Percentiles rank a stretch among this genome's conserved stretches.
phyloP scores from a whole-genome alignment of 2,797 vertebrate species.

The Phrynocephalus guinanensis region DNA sequence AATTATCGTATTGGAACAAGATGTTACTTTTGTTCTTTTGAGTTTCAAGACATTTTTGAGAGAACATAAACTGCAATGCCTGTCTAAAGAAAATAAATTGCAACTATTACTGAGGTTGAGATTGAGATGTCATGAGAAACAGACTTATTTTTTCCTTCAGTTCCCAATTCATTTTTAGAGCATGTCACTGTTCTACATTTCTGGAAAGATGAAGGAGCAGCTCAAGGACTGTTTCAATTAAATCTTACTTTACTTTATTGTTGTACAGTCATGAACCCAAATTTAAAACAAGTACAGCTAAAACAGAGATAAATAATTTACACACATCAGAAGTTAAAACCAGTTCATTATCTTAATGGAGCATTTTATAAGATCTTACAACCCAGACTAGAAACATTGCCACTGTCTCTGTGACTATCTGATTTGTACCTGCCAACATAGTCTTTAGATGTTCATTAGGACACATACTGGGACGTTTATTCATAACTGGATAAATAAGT shows the following conservation, averaged over 20 bases:
- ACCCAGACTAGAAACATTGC: too few relatives aligned
- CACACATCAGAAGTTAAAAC: too few relatives aligned
- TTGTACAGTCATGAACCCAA: too few relatives aligned
- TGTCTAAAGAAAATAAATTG: background rate
- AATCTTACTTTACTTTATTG: background rate
- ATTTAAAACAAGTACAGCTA: too few relatives aligned
- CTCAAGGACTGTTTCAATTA: background rate
- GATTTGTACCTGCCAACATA: too few relatives aligned
- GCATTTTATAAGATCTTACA: too few relatives aligned
- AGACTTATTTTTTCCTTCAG: background rate
- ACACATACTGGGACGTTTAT: too few relatives aligned
- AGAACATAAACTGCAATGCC: background rate
- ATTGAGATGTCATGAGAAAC: background rate
- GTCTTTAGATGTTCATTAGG: too few relatives aligned
- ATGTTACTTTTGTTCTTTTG: background rate
- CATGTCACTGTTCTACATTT: background rate
- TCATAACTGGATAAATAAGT: too few relatives aligned
- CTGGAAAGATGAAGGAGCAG: background rate
- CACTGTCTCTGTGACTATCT: too few relatives aligned
- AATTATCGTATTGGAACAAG: background rate
- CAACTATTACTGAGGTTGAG: background rate
- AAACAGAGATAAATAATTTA: too few relatives aligned
- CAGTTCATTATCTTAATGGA: too few relatives aligned
- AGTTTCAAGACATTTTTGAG: background rate
- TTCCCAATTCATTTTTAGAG: background rate